Evolutionary conservation across 2,888 invertebrate species (phyloP).

Genomic region (Vannuccia rotundouncinata): DNA sequence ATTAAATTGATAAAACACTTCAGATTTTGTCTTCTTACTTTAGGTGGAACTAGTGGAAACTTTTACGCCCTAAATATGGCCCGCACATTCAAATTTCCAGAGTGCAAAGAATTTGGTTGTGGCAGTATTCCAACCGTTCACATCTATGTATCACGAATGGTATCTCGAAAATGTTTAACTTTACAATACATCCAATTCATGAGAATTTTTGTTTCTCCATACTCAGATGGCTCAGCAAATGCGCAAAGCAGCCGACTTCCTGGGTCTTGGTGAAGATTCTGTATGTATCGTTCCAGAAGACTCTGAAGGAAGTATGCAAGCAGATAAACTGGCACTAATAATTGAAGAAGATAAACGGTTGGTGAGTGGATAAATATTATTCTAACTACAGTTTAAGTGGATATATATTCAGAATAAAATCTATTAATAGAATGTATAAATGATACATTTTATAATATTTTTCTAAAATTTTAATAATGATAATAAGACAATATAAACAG

Average conservation of each 20-base stretch:
- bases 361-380: too few relatives aligned
- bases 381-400: too few relatives aligned
- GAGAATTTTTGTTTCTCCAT: not conserved
- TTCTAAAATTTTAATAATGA: too few relatives aligned
- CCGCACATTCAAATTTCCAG: slow-evolving; percentile 66
- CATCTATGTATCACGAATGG: slow-evolving; percentile 66
- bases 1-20: too few relatives aligned
- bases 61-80: slow-evolving; percentile 84
- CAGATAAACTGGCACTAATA: not conserved
- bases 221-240: not conserved
- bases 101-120: slow-evolving; percentile 69
- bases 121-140: slow-evolving; percentile 67
- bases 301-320: not conserved
- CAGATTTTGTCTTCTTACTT: too few relatives aligned
- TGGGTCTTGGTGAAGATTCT: not conserved
- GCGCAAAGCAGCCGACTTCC: not conserved
- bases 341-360: not conserved
- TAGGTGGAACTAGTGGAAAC: slow-evolving; percentile 78
- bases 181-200: not conserved
- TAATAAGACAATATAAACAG: too few relatives aligned
- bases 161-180: not conserved
- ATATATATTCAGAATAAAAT: too few relatives aligned
- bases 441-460: too few relatives aligned
- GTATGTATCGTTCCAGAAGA: not conserved
- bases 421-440: too few relatives aligned